Base-by-base conservation (phyloP, 2,888 invertebrate species). In the Leptinotarsa haldemani region DNA sequence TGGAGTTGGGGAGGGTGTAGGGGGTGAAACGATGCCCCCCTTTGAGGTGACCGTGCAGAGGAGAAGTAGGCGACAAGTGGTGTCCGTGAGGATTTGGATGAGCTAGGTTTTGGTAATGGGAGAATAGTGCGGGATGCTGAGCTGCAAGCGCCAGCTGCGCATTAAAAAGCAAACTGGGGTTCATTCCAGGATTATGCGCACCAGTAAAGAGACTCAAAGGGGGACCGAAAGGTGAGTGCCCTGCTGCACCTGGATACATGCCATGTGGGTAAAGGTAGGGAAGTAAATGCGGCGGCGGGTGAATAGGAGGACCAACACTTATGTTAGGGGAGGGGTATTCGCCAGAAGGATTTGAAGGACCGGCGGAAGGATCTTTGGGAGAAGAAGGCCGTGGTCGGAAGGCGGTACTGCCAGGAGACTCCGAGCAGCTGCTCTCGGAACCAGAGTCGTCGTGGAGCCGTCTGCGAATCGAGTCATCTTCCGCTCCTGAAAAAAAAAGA, bases 251-350 rank as follows among this genome's bases (percentile, higher is more conserved):
- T 80, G 94, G 94, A 88, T 97, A 97, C 78, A 97, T 89, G 48
- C 96, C 95, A 67, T 93, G 95, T 50, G 96, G 96, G 88, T 97
- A 97, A 70, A 98, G 92, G 90, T 97, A 97, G 80, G 97, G 97
- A 85, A 97, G 90, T 85, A 95, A 90, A 87, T 93, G 94, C 50
- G 95, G 93, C 68, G 96, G 96, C 64, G 97, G 96, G 85, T 97
- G 97, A 65, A 97, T 94, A 64, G 97, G 97, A 56, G 97, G 97
- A 68, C 97, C 97, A 56, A 97, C 94, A 48, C 96, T 96, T 77
- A 97, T 97, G 89, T 97, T 97, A 22, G 97, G 97, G 78, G 95
- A 93, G 0, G 96, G 96, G 79, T 94, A 94, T 73, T 88, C 88
- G 83, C 91, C 87, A 82, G 89, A 81, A 80, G 92, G 88, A 78